Evolutionary conservation across 2,888 invertebrate species (phyloP), one percentile per base, ranked within the genome.

Genomic region (Drosophila borborema): DNA sequence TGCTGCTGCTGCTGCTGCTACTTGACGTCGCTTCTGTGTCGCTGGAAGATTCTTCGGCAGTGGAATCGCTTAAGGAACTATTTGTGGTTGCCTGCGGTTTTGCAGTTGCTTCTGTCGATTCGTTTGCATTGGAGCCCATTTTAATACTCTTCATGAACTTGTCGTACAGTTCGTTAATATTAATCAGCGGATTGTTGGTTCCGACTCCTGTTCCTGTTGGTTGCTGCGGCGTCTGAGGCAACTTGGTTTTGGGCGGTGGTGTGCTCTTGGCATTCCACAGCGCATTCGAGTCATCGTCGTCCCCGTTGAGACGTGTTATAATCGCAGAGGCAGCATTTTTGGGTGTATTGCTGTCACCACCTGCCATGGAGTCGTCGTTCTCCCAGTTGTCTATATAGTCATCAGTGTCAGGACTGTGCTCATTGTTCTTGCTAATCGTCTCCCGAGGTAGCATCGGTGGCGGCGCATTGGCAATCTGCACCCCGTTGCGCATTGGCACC

Each of bases 321-420:
- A 31, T 40, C 4, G 43, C n/a, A 3, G 49, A 36, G 2, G 74
- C 36, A 3, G 48, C 31, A 38, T 74, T 84, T 62, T 79, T 83
- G 6, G 90, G 90, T 12, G 90, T 90, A 9, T 77, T 87, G 60
- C 84, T 88, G 23, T 90, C 90, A 1, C 81, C 81, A n/a, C 86
- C 86, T 9, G 84, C 76, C 77, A 89, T 82, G 0, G 91, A 91
- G 36, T 92, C 92, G 46, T 92, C 93, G 51, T 92, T 92, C 74
- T 93, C 93, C 93, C 93, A 93, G 69, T 92, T 93, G 61, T 92
- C 92, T 64, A 92, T 91, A 53, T 93, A 93, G 67, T 93, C 93
- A 76, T 93, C 93, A 0, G 93, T 93, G 59, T 93, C 92, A 1
- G 93, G 93, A 68, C 93, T 93, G 9, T 89, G 85, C n/a, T 90